These are phyloP conservation scores for Capitella teleta DNA, from an alignment of 1,140 invertebrate genomes.

Conservation along the genomic window DNA sequence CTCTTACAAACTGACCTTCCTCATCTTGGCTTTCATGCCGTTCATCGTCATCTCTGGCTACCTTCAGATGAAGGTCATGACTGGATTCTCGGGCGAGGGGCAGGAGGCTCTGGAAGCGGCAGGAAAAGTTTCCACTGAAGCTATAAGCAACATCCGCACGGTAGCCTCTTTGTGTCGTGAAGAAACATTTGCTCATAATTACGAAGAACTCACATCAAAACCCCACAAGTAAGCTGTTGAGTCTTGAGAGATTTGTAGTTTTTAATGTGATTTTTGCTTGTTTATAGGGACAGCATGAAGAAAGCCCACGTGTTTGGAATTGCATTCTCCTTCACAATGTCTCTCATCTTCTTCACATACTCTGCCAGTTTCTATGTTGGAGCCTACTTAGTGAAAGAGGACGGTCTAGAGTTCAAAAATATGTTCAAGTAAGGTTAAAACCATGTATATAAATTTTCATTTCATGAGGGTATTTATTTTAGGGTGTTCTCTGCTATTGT, in stretches of 20 bases:
- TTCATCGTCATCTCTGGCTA: slow-evolving; percentile 63
- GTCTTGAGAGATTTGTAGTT: too few species aligned
- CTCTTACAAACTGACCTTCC: slow-evolving; percentile 68
- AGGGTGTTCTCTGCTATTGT: slow-evolving; percentile 31
- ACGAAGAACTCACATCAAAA: slow-evolving; percentile 13
- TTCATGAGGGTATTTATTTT: neutral
- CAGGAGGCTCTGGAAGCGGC: slow-evolving; percentile 14
- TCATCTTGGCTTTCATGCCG: slow-evolving; percentile 65
- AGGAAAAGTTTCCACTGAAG: slow-evolving; percentile 33
- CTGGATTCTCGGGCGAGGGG: slow-evolving; percentile 44
- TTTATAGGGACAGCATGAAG: slow-evolving; percentile 10
- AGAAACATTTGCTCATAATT: slow-evolving; percentile 29
- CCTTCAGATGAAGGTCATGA: slow-evolving; percentile 57
- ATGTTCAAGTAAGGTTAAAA: slow-evolving; percentile 27
- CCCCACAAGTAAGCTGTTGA: slow-evolving; percentile 1
- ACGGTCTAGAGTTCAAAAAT: slow-evolving; percentile 20
- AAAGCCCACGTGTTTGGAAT: slow-evolving; percentile 5
- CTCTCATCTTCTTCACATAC: slow-evolving; percentile 45
- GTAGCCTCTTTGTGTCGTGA: slow-evolving; percentile 42
- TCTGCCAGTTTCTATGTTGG: slow-evolving; percentile 46
- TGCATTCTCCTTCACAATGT: slow-evolving; percentile 33
- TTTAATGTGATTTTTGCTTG: too few species aligned
- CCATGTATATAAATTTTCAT: neutral
- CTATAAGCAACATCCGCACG: slow-evolving; percentile 44
- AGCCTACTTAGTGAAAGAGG: slow-evolving; percentile 33